These are phyloP conservation scores for Sylvia borin DNA, from an alignment of 2,797 vertebrate species.

Conservation along the genomic window DNA sequence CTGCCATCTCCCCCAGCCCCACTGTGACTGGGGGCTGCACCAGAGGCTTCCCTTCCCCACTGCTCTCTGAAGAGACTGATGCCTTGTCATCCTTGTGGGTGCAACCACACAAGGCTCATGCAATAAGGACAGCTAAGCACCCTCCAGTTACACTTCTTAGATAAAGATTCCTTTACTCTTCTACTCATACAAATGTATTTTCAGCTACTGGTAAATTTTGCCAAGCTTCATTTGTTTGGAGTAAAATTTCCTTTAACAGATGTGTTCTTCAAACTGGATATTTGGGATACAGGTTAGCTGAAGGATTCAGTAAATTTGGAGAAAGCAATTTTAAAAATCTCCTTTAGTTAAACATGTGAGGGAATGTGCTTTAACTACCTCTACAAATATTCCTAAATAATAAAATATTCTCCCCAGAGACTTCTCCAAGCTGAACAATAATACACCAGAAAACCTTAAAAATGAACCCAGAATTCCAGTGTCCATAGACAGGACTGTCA, in stretches of 20 bases:
- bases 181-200: not conserved
- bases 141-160: not conserved
- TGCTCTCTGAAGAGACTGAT: not conserved
- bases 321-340: not conserved
- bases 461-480: not conserved
- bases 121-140: not conserved
- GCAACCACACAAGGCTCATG: accelerated
- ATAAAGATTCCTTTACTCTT: not conserved
- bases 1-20: accelerated
- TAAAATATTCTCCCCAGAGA: not conserved
- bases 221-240: not conserved
- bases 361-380: not conserved
- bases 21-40: not conserved
- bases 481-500: not conserved
- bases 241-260: not conserved
- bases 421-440: not conserved
- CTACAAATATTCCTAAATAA: not conserved
- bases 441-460: not conserved
- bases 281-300: not conserved
- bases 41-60: not conserved
- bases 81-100: not conserved
- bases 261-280: not conserved
- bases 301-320: not conserved
- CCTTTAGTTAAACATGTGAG: not conserved
- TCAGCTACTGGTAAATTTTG: not conserved